Base-by-base conservation (phyloP, 1,140 invertebrate genomes). In the Ceratosolen solmsi region DNA sequence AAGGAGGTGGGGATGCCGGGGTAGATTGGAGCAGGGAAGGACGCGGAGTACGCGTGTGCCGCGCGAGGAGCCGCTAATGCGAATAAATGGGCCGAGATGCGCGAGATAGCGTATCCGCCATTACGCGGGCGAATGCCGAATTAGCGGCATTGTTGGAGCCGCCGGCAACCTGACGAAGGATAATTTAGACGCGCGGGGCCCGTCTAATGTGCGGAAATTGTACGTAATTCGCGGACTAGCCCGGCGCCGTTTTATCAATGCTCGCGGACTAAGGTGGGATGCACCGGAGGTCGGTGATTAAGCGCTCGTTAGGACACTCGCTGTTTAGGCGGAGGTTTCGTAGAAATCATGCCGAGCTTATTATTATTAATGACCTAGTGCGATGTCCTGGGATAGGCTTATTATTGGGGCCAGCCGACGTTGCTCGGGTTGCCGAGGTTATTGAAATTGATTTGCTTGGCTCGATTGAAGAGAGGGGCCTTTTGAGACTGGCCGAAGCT, bases 141-240 rank as follows among this genome's bases (percentile, higher is more conserved):
- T 84, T 82, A 84, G 75, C 75, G 27, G 60, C 73, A 82, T 82
- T 84, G 83, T 82, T 60, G 63, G n/a, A 25, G n/a, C 46, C n/a
- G 22, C 77, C 73, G 79, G 77, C 84, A 86, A 87, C 85, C 87
- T 86, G 86, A 88, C 86, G 87, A 86, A 87, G 87, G 87, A 84
- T 87, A 88, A 87, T 87, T 87, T 87, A 84, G 80, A 46, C 85
- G 71, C 73, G 73, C 70, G 11, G 33, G 25, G 36, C 15, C 51
- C 27, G 36, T 56, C 65, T 79, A 58, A 72, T 72, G 58, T 56
- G 49, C 46, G 76, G 49, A 81, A 75, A 81, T 75, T 68, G 33
- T 33, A 20, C 58, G 41, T 68, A 81, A 75, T 80, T 38, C 33
- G 30, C 17, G 41, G 13, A 38, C 27, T 20, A 36, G 70, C 15